Evolutionary conservation across 1,140 invertebrate species (phyloP).

Genomic region (Anthonomus grandis): DNA sequence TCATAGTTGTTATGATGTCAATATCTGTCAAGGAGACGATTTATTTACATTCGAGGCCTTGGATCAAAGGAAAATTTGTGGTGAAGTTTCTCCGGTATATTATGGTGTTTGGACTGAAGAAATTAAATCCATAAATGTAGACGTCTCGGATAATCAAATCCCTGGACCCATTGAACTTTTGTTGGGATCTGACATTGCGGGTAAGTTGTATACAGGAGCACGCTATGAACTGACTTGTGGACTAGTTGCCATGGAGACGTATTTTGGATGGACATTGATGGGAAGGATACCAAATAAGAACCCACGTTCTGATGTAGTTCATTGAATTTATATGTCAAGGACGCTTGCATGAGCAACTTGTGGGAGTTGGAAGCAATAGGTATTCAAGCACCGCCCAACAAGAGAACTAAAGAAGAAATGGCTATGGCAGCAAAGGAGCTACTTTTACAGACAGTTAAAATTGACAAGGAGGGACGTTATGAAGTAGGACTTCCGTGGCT

Average conservation of each 20-base stretch:
- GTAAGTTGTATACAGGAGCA: constrained; percentile 38
- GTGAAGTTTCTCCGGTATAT: neutral
- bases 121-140: constrained; percentile 4
- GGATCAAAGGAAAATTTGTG: constrained; percentile 17
- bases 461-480: constrained; percentile 13
- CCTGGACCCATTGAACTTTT: constrained; percentile 26
- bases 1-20: constrained; percentile 9
- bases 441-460: neutral
- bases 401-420: constrained; percentile 8
- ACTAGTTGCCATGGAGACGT: constrained; percentile 40
- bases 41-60: constrained; percentile 15
- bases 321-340: constrained; percentile 6
- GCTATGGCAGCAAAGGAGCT: constrained; percentile 1
- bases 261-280: constrained; percentile 42
- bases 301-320: constrained; percentile 3
- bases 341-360: constrained; percentile 10
- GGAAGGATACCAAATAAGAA: constrained; percentile 29
- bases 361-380: constrained; percentile 22
- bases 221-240: constrained; percentile 32
- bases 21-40: neutral
- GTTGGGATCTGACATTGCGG: constrained; percentile 41
- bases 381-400: constrained; percentile 13
- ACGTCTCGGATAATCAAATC: constrained; percentile 8
- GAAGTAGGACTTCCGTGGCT: constrained; percentile 22
- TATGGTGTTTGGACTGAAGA: constrained; percentile 14